A percentile compares a stretch with the other conserved stretches of the same genome.
These are phyloP conservation scores for Balanococcus diminutus DNA, from an alignment of 2,888 invertebrate species.

Conservation along the genomic window DNA sequence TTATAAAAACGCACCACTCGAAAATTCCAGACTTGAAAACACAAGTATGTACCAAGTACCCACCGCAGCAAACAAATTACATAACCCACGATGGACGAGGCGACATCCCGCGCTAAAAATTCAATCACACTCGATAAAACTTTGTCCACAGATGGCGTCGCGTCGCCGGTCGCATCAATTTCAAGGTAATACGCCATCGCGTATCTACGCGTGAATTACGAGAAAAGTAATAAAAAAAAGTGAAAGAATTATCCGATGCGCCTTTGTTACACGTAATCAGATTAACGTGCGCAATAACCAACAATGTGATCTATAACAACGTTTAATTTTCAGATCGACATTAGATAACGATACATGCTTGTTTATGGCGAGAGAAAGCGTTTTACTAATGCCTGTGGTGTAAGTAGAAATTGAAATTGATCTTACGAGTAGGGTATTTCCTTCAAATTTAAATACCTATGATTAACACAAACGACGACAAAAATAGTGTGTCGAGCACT, in stretches of 20 bases:
- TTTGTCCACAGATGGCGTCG: neutral
- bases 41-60: too few species aligned
- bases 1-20: neutral
- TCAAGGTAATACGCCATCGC: conserved; percentile 15
- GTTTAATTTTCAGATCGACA: conserved; percentile 41
- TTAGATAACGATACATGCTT: conserved; percentile 30
- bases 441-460: conserved; percentile 16
- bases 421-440: conserved; percentile 18
- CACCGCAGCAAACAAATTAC: too few species aligned
- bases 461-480: conserved; percentile 24
- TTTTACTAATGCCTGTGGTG: conserved; percentile 40
- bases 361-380: conserved; percentile 42
- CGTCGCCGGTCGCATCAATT: neutral
- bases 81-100: neutral
- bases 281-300: conserved; percentile 43
- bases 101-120: neutral
- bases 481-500: neutral
- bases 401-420: conserved; percentile 44
- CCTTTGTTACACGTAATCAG: conserved; percentile 41
- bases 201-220: neutral
- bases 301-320: conserved; percentile 43
- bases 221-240: conserved; percentile 39
- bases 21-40: neutral
- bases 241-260: conserved; percentile 41
- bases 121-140: neutral